Percentiles rank a stretch among this genome's conserved stretches.
Conservation (phyloP, 23 tunicate genomes). For the Corella eumyota region DNA sequence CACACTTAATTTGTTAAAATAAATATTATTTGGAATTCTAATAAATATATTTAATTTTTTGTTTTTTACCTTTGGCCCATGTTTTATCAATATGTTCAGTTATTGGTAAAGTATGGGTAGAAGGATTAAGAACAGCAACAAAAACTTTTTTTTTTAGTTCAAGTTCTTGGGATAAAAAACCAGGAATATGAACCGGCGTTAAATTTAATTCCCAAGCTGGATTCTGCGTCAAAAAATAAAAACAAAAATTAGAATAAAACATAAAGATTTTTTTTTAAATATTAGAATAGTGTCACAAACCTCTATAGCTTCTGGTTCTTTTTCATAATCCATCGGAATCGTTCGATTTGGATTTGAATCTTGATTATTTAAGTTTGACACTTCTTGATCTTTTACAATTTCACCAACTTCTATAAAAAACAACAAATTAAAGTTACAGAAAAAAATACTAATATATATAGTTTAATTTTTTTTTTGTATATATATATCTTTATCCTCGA, state of each 20-base stretch:
- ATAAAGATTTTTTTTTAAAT: background rate
- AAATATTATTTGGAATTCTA: too few relatives aligned
- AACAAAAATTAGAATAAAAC: background rate
- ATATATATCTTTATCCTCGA: too few relatives aligned
- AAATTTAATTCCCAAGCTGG: slow-evolving; percentile 68
- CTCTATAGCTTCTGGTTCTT: slow-evolving; percentile 25
- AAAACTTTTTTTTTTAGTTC: slow-evolving; percentile 76
- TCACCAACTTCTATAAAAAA: slow-evolving; percentile 12
- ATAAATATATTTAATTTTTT: too few relatives aligned
- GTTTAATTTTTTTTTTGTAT: too few relatives aligned
- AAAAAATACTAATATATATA: too few relatives aligned
- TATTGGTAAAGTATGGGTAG: slow-evolving; percentile 12
- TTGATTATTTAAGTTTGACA: slow-evolving; percentile 8
- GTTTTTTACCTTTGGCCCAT: slow-evolving; percentile 60
- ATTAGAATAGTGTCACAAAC: slow-evolving; percentile 4
- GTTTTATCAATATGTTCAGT: slow-evolving; percentile 29
- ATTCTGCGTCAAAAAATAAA: slow-evolving; percentile 23
- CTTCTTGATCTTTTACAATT: slow-evolving; percentile 7
- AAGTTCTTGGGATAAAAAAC: slow-evolving; percentile 52
- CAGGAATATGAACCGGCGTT: slow-evolving; percentile 63
- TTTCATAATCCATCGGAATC: slow-evolving; percentile 56
- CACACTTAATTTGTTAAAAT: too few relatives aligned
- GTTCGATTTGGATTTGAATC: slow-evolving; percentile 14
- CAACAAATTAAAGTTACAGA: background rate
- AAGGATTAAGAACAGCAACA: slow-evolving; percentile 55